phyloP scores from a whole-genome alignment of 2,888 invertebrate genomes.

The Fissipunctia ypsillon region DNA sequence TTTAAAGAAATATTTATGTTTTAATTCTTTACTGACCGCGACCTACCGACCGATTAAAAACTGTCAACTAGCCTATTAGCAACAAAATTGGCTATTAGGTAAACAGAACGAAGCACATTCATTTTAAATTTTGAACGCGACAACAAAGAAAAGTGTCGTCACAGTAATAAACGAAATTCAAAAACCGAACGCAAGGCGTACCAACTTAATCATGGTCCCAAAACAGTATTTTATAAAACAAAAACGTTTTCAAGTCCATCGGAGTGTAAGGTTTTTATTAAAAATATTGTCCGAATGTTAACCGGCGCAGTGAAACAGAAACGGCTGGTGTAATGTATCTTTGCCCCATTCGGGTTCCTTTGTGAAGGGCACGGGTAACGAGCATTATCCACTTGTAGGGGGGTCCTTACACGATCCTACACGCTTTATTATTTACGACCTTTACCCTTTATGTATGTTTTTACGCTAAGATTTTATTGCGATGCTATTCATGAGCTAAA shows the following conservation, averaged over 20 bases:
- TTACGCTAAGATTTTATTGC: constrained; percentile 90
- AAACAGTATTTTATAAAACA: constrained; percentile 70
- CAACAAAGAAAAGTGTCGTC: constrained; percentile 9
- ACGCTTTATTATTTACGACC: constrained; percentile 90
- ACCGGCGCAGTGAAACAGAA: constrained; percentile 82
- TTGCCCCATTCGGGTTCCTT: constrained; percentile 85
- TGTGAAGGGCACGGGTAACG: constrained; percentile 87
- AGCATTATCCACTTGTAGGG: constrained; percentile 85
- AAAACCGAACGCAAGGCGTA: constrained; percentile 43
- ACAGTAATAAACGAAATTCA: constrained; percentile 15
- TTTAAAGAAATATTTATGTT: too few relatives aligned
- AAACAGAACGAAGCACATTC: background rate
- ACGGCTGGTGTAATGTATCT: constrained; percentile 86
- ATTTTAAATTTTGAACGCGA: background rate
- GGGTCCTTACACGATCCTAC: constrained; percentile 79
- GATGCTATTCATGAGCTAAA: constrained; percentile 86
- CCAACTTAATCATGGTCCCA: constrained; percentile 60
- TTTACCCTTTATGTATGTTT: constrained; percentile 88
- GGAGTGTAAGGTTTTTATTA: constrained; percentile 78
- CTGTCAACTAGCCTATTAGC: too few relatives aligned
- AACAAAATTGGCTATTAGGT: too few relatives aligned
- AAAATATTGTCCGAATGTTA: constrained; percentile 78
- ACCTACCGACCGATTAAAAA: too few relatives aligned
- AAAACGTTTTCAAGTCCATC: constrained; percentile 68
- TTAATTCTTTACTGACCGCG: too few relatives aligned